Percentiles rank a stretch among this genome's conserved stretches.
Conservation (phyloP, 2,113 vertebrate species). For the Columba livia region DNA sequence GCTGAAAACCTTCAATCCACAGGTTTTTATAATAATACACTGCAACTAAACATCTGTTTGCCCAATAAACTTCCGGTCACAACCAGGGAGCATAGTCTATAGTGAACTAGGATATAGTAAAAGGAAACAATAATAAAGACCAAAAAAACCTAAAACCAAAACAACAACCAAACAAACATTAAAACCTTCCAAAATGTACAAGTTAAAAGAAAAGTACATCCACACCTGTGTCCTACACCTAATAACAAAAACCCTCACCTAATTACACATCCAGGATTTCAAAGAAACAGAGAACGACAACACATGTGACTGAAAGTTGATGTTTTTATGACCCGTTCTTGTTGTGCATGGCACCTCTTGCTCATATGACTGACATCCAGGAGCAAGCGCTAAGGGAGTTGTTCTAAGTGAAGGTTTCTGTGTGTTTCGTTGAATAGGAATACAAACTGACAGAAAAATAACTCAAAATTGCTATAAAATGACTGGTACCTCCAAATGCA, state of each 20-base stretch:
- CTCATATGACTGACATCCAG: constrained; percentile 62
- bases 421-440: constrained; percentile 74
- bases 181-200: not conserved
- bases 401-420: constrained; percentile 76
- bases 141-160: too few relatives aligned
- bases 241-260: not conserved
- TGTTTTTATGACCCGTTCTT: constrained; percentile 67
- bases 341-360: constrained; percentile 42
- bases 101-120: not conserved
- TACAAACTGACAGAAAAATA: constrained; percentile 86
- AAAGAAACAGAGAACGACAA: constrained; percentile 40
- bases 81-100: not conserved
- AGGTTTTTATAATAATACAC: not conserved
- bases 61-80: not conserved
- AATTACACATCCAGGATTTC: constrained; percentile 32
- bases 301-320: constrained; percentile 63
- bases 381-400: constrained; percentile 71
- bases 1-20: not conserved
- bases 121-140: not conserved
- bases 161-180: not conserved
- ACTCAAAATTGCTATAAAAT: constrained; percentile 84
- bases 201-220: not conserved
- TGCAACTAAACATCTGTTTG: not conserved
- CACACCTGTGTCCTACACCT: not conserved
- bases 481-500: constrained; percentile 78